Percentiles rank a stretch among this genome's conserved stretches.
These are phyloP conservation scores for Oreocharis arfaki DNA, from an alignment of 2,113 vertebrate species.

Conservation along the genomic window DNA sequence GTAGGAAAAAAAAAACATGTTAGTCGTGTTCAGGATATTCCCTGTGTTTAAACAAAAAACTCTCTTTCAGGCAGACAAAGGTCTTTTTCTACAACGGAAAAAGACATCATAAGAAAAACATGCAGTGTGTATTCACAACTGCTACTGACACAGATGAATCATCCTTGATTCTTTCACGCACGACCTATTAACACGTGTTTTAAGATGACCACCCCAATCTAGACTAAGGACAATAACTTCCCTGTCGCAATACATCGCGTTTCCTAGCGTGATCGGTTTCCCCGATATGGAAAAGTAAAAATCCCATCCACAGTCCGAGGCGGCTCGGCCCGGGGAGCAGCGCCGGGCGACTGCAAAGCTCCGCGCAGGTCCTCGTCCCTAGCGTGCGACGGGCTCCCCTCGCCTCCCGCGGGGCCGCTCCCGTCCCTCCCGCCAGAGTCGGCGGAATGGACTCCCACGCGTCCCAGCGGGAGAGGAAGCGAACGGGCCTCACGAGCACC, in stretches of 20 bases:
- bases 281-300: accelerated
- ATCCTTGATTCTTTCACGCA: accelerated
- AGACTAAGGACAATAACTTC: neutral
- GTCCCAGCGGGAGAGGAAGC: neutral
- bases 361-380: neutral
- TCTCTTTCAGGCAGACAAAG: neutral
- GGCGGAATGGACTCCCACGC: neutral
- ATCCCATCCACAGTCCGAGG: neutral
- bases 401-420: neutral
- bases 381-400: neutral
- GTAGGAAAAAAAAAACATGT: neutral
- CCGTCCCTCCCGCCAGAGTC: neutral
- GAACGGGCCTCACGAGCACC: neutral
- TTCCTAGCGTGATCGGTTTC: neutral
- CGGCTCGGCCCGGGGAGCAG: neutral
- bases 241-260: neutral
- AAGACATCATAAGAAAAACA: neutral
- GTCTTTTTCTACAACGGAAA: neutral
- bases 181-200: neutral
- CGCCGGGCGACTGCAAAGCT: neutral
- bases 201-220: neutral
- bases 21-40: accelerated
- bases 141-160: neutral
- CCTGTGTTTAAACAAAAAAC: neutral
- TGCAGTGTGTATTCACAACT: accelerated